Percentiles rank a stretch among this genome's conserved stretches.
phyloP scores from a whole-genome alignment of 2,888 invertebrate genomes.

The Platycheirus rosarum region DNA sequence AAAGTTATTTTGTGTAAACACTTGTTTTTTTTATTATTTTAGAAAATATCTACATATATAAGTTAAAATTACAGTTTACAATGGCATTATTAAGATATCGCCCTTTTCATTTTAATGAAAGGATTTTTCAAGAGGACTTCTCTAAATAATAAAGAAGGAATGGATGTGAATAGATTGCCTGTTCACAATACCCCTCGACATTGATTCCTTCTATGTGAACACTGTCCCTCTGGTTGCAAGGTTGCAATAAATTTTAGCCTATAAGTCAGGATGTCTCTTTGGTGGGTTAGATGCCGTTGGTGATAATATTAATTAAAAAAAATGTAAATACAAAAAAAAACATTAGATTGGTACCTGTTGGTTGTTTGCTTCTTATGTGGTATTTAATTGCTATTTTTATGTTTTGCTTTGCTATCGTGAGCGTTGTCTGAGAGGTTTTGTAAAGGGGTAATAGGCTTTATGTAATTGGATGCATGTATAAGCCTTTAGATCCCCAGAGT shows the following conservation, averaged over 20 bases:
- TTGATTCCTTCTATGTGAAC: slow-evolving; percentile 41
- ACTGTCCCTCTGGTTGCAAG: slow-evolving; percentile 42
- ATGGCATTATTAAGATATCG: too few relatives aligned
- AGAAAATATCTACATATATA: not conserved
- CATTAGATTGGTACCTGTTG: slow-evolving; percentile 34
- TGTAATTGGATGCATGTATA: slow-evolving; percentile 13
- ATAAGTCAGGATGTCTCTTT: slow-evolving; percentile 19
- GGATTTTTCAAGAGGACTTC: slow-evolving; percentile 44
- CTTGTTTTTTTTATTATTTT: slow-evolving; percentile 27
- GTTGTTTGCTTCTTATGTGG: not conserved
- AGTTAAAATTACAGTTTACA: not conserved
- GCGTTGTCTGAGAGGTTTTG: slow-evolving; percentile 3
- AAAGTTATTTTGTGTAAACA: slow-evolving; percentile 42
- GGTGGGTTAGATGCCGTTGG: slow-evolving; percentile 4
- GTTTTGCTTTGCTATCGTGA: not conserved
- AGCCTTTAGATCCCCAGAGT: not conserved
- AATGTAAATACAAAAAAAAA: not conserved
- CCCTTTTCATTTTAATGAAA: slow-evolving; percentile 31
- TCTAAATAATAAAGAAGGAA: slow-evolving; percentile 30
- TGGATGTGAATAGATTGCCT: slow-evolving; percentile 33
- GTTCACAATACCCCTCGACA: slow-evolving; percentile 36
- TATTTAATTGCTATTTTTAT: slow-evolving; percentile 17
- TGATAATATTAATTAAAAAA: not conserved
- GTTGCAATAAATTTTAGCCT: slow-evolving; percentile 37
- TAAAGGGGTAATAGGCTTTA: slow-evolving; percentile 1